phyloP scores from a whole-genome alignment of 2,113 vertebrate species.

The Athene cunicularia region DNA sequence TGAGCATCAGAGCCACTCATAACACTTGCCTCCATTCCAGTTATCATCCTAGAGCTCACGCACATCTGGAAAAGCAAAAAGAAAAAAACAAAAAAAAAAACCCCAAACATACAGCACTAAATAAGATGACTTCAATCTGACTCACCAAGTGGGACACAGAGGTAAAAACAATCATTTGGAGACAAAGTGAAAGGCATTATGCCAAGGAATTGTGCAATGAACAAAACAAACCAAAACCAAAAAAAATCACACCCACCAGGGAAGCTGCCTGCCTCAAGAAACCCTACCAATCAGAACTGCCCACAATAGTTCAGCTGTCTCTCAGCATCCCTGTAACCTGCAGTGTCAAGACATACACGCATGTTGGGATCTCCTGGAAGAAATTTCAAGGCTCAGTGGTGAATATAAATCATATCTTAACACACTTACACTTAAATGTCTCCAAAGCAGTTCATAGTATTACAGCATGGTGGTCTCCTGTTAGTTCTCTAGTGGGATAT shows the following conservation, averaged over 20 bases:
- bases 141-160: background rate
- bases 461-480: accelerated
- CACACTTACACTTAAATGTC: background rate
- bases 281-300: background rate
- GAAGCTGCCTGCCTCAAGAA: background rate
- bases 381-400: background rate
- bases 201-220: conserved; percentile 25
- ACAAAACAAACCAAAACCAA: background rate
- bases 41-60: background rate
- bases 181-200: background rate
- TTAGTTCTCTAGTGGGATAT: background rate
- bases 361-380: background rate
- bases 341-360: background rate
- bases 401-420: background rate
- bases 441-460: background rate
- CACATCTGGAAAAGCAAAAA: conserved; percentile 31
- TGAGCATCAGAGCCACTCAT: background rate
- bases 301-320: background rate
- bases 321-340: background rate
- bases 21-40: background rate
- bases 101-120: background rate
- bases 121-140: background rate
- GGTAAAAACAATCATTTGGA: background rate
- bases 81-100: background rate
- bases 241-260: background rate